A percentile compares a stretch with the other conserved stretches of the same genome.
Evolutionary conservation across 2,888 invertebrate species (phyloP).

Genomic region (Drosophila paucipuncta): DNA sequence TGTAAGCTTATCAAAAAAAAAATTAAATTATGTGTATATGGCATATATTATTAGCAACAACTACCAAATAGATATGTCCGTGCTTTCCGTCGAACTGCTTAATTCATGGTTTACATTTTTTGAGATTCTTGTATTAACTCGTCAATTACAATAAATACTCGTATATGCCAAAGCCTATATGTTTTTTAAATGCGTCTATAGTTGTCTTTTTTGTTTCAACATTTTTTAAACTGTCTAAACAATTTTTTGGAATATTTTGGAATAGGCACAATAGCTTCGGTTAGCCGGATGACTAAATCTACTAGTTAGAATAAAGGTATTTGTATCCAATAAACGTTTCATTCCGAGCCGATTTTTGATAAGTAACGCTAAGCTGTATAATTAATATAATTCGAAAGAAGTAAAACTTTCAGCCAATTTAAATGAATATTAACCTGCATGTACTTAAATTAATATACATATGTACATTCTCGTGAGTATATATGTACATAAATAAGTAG

Average conservation of each 20-base stretch:
- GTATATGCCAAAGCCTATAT: neutral
- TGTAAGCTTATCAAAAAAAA: neutral
- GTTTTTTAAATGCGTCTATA: neutral
- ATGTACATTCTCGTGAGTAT: neutral
- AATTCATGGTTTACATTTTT: neutral
- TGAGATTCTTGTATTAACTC: neutral
- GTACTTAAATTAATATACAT: neutral
- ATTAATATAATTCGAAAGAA: constrained; percentile 12
- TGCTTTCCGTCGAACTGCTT: neutral
- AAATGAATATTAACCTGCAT: neutral
- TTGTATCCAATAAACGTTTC: constrained; percentile 19
- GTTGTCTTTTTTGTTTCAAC: neutral
- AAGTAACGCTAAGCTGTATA: constrained; percentile 7
- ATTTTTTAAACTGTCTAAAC: neutral
- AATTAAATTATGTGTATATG: neutral
- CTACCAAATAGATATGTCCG: neutral
- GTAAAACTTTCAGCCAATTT: constrained; percentile 3
- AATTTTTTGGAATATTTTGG: neutral
- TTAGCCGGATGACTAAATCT: constrained; percentile 23
- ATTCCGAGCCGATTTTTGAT: constrained; percentile 21
- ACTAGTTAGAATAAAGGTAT: constrained; percentile 33
- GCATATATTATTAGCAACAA: neutral
- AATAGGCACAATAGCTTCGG: constrained; percentile 27
- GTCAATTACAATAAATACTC: neutral
- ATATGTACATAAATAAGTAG: neutral